Evolutionary conservation across 92 coral and sea anemone species (phyloP).

Genomic region (Plumapathes pennacea): DNA sequence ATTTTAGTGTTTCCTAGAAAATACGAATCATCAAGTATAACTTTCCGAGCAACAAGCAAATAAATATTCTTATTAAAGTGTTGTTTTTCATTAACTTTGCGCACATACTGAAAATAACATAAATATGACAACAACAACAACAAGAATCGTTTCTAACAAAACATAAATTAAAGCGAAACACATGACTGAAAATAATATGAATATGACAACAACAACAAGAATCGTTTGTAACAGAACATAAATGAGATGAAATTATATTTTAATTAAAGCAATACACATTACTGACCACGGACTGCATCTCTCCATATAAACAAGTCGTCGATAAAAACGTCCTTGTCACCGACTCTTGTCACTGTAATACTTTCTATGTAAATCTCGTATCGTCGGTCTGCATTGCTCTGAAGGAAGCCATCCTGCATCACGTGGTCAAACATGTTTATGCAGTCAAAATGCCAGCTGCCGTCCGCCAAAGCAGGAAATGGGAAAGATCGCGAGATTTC

Average conservation of each 20-base stretch:
- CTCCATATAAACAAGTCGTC: slow-evolving; percentile 84
- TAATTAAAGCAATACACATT: not conserved
- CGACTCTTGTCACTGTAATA: slow-evolving; percentile 26
- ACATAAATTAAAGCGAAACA: too few relatives aligned
- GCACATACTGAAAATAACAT: too few relatives aligned
- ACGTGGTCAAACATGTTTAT: slow-evolving; percentile 61
- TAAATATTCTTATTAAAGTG: too few relatives aligned
- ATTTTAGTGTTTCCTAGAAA: too few relatives aligned
- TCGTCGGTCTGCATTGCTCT: slow-evolving; percentile 24
- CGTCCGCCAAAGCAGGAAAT: slow-evolving; percentile 18
- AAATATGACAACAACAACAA: too few relatives aligned
- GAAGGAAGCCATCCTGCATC: slow-evolving; percentile 24
- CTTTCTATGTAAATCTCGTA: slow-evolving; percentile 51
- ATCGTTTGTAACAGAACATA: too few relatives aligned
- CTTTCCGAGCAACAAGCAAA: too few relatives aligned
- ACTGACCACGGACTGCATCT: slow-evolving; percentile 59
- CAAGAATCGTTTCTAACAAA: too few relatives aligned
- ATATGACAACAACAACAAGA: too few relatives aligned
- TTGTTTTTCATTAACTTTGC: too few relatives aligned
- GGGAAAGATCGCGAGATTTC: slow-evolving; percentile 45
- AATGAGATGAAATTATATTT: not conserved
- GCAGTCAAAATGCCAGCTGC: slow-evolving; percentile 67
- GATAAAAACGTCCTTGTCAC: slow-evolving; percentile 42
- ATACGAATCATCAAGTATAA: too few relatives aligned
- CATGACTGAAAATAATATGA: too few relatives aligned